Percentiles rank a stretch among this genome's conserved stretches.
Evolutionary conservation across 2,888 invertebrate species (phyloP).

Genomic region (Zygogramma bicolorata): DNA sequence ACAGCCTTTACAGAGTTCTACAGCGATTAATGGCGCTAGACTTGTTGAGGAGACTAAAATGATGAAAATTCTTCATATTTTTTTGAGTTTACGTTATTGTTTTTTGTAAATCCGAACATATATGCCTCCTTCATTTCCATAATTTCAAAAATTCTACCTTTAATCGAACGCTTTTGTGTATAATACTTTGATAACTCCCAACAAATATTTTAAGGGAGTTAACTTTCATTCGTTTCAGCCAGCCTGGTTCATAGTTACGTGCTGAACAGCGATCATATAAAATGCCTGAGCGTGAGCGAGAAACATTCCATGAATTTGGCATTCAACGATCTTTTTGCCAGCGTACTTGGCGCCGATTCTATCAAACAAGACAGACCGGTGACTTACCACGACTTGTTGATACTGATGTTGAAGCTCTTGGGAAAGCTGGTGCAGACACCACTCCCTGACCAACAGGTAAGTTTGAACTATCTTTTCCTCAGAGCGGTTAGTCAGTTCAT

Average conservation of each 20-base stretch:
- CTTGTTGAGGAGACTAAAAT: too few relatives aligned
- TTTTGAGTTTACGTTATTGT: too few relatives aligned
- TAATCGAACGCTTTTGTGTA: too few relatives aligned
- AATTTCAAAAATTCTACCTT: too few relatives aligned
- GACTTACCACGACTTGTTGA: conserved; percentile 78
- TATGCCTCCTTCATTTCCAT: too few relatives aligned
- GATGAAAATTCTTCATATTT: too few relatives aligned
- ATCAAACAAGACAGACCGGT: conserved; percentile 75
- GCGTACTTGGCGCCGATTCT: conserved; percentile 75
- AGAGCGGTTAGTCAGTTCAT: too few relatives aligned
- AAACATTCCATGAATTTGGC: conserved; percentile 70
- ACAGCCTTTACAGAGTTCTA: too few relatives aligned
- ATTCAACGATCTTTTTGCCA: conserved; percentile 83
- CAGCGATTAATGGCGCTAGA: too few relatives aligned
- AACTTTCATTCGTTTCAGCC: conserved; percentile 50
- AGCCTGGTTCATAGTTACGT: conserved; percentile 69
- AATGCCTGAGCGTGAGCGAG: conserved; percentile 70
- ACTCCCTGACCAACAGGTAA: conserved; percentile 65
- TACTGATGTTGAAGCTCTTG: conserved; percentile 77
- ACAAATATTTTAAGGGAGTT: neutral
- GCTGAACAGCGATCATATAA: conserved; percentile 70
- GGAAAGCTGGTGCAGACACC: conserved; percentile 75
- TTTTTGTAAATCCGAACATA: too few relatives aligned
- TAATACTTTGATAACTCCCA: too few relatives aligned
- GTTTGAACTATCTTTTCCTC: conserved; percentile 20